Conservation (phyloP, 1,140 invertebrate species). For the Brachionus manjavacas region DNA sequence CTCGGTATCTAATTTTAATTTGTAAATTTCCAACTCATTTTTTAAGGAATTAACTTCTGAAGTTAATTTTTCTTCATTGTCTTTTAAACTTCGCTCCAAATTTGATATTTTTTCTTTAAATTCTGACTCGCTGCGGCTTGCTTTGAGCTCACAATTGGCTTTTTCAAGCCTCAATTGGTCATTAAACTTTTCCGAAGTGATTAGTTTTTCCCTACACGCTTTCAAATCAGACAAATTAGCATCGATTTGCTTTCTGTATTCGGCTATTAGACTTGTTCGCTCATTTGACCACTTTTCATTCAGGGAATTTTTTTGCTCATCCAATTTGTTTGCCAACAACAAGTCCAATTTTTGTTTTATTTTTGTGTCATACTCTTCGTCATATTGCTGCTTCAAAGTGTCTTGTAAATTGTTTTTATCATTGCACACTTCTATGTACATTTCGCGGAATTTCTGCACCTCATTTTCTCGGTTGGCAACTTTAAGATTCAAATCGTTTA, state of each 20-base stretch:
- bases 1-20: neutral
- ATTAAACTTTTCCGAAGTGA: neutral
- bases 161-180: slow-evolving; percentile 6
- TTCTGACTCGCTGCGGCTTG: neutral
- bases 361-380: slow-evolving; percentile 16
- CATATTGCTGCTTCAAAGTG: slow-evolving; percentile 25
- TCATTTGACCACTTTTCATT: slow-evolving; percentile 41
- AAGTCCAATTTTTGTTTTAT: slow-evolving; percentile 24
- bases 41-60: neutral
- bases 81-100: slow-evolving; percentile 2
- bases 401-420: slow-evolving; percentile 35
- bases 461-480: slow-evolving; percentile 12
- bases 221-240: slow-evolving; percentile 26
- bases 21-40: slow-evolving; percentile 17
- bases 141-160: slow-evolving; percentile 14
- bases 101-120: neutral
- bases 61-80: neutral
- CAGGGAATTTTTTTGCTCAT: neutral
- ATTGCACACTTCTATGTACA: slow-evolving; percentile 39
- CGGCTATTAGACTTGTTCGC: neutral
- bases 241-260: slow-evolving; percentile 28
- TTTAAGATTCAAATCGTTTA: slow-evolving; percentile 24
- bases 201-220: neutral
- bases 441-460: slow-evolving; percentile 11
- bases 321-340: neutral